Evolutionary conservation across 1,140 invertebrate species (phyloP).

Genomic region (Caenorhabditis brenneri): DNA sequence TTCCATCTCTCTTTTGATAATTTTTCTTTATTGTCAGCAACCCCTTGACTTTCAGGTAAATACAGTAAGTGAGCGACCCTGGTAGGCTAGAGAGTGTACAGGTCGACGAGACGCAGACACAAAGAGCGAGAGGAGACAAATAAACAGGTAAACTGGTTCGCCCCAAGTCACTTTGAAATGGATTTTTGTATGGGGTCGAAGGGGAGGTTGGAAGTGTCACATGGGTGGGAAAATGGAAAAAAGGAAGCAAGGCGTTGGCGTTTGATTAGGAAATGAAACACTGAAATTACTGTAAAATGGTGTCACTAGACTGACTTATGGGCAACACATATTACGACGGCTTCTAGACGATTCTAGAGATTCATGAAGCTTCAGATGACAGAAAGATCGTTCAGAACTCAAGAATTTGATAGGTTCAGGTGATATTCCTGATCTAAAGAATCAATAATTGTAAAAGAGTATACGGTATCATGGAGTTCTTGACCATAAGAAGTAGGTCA

Average conservation of each 20-base stretch:
- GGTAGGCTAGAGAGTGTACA: background rate
- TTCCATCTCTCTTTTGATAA: background rate
- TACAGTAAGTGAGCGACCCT: constrained; percentile 27
- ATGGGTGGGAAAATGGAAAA: background rate
- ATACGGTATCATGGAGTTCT: too few species aligned
- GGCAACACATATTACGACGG: too few species aligned
- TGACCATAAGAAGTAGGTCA: too few species aligned
- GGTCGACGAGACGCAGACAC: constrained; percentile 13
- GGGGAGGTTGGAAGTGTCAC: background rate
- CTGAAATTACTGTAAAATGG: background rate
- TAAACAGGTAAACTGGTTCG: constrained; percentile 42
- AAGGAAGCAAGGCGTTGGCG: background rate
- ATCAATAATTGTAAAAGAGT: too few species aligned
- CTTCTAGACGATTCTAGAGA: background rate
- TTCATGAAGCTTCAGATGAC: too few species aligned
- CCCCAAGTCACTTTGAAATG: constrained; percentile 32
- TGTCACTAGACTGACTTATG: too few species aligned
- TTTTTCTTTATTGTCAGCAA: constrained; percentile 23
- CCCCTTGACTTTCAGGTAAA: constrained; percentile 39
- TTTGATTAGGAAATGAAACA: background rate
- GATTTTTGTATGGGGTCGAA: constrained; percentile 24
- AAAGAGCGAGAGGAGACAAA: background rate
- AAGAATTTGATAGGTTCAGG: too few species aligned
- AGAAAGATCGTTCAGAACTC: too few species aligned
- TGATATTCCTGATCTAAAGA: too few species aligned